Evolutionary conservation across 2,888 invertebrate genomes (phyloP).

Genomic region (Scaeva pyrastri): DNA sequence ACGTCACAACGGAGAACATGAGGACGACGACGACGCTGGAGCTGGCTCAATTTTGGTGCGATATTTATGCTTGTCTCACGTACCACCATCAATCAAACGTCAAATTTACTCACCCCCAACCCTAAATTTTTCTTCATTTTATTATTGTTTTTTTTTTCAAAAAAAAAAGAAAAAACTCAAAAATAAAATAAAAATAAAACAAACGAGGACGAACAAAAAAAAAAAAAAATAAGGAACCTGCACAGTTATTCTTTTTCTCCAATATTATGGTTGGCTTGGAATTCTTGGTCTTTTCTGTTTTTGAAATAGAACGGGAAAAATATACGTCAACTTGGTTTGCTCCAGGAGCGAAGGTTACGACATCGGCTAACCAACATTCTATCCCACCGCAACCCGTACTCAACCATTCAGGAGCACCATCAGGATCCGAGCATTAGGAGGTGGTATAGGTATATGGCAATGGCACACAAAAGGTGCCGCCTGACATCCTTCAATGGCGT

Average conservation of each 20-base stretch:
- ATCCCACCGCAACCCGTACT: conserved; percentile 39
- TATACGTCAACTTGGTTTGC: conserved; percentile 33
- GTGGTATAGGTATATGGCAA: no score
- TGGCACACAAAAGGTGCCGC: conserved; percentile 63
- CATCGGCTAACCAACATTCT: conserved; percentile 33
- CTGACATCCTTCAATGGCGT: conserved; percentile 71
- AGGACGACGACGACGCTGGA: no score
- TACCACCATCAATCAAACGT: conserved; percentile 75
- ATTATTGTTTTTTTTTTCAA: conserved; percentile 23
- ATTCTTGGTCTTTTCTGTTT: conserved; percentile 45
- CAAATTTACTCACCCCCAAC: conserved; percentile 59
- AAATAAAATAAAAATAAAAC: conserved; percentile 34
- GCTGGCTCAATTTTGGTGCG: conserved; percentile 31
- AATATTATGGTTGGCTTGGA: conserved; percentile 6
- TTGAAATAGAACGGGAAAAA: conserved; percentile 29
- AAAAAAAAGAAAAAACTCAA: not conserved
- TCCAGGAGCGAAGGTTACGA: conserved; percentile 26
- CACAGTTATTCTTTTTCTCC: conserved; percentile 16
- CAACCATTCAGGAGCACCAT: conserved; percentile 29
- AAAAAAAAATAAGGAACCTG: conserved; percentile 18
- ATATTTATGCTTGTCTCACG: conserved; percentile 71
- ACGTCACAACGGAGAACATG: not conserved
- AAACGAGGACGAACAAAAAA: not conserved
- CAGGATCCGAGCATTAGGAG: conserved; percentile 53
- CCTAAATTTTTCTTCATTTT: not conserved